Percentiles rank a stretch among this genome's conserved stretches.
Evolutionary conservation across 2,113 vertebrate species (phyloP).

Genomic region (Ptyas mucosa): DNA sequence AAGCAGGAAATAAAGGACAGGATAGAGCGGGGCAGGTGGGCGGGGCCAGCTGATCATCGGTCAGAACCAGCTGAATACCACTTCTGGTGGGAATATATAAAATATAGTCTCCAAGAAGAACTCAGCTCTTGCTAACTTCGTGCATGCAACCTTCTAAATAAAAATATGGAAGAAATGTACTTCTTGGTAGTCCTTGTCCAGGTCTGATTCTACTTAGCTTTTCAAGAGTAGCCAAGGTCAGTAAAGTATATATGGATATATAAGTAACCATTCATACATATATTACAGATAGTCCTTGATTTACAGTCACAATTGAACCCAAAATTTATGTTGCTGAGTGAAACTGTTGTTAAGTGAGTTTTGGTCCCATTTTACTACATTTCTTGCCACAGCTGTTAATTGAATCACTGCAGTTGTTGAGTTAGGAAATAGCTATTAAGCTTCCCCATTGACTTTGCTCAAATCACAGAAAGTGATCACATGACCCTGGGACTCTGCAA

Average conservation of each 20-base stretch:
- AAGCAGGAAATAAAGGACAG: too few relatives aligned
- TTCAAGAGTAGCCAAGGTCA: background rate
- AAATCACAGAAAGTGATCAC: background rate
- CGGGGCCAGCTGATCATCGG: too few relatives aligned
- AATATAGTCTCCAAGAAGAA: background rate
- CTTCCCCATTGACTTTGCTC: background rate
- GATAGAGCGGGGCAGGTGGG: too few relatives aligned
- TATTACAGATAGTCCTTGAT: background rate
- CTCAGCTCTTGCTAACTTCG: background rate
- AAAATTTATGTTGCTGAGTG: background rate
- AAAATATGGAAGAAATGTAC: background rate
- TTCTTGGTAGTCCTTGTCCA: background rate
- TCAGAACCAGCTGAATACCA: too few relatives aligned
- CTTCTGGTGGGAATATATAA: background rate
- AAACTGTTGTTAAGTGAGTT: background rate
- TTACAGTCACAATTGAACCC: background rate
- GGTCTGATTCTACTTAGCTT: background rate
- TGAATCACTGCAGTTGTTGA: background rate
- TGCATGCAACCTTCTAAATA: background rate
- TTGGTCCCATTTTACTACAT: background rate
- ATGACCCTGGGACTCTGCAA: background rate
- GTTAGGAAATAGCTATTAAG: background rate
- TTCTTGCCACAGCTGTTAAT: background rate
- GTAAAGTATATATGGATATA: background rate
- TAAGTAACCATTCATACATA: background rate